These are phyloP conservation scores for Smithornis capensis DNA, from an alignment of 2,113 vertebrate species.

Conservation along the genomic window DNA sequence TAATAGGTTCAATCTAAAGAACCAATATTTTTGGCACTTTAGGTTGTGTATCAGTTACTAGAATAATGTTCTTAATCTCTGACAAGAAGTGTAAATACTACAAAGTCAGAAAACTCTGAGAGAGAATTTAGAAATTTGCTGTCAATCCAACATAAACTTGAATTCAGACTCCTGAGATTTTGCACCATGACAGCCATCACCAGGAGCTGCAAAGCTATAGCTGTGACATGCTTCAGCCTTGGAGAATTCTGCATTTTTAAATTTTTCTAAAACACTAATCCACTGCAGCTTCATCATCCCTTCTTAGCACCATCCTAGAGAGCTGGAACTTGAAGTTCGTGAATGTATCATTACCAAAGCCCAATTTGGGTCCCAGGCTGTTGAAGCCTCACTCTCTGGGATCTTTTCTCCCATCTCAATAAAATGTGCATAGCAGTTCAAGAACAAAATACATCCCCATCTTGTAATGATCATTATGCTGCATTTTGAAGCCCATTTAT, in stretches of 20 bases:
- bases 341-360: background rate
- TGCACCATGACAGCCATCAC: background rate
- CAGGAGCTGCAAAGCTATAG: background rate
- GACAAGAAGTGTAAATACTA: background rate
- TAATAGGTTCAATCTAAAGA: background rate
- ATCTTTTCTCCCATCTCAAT: background rate
- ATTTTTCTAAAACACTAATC: background rate
- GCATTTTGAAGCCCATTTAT: slow-evolving; percentile 24
- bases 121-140: background rate
- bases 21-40: background rate
- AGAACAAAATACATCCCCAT: background rate
- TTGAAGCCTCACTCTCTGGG: background rate
- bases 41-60: background rate
- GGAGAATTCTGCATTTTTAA: background rate
- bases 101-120: background rate
- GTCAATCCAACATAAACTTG: background rate
- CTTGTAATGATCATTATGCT: background rate
- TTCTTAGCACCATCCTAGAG: background rate
- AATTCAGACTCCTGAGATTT: background rate
- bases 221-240: background rate
- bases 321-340: background rate
- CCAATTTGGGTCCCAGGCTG: background rate
- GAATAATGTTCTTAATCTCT: background rate
- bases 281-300: background rate
- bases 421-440: background rate